Evolutionary conservation across 2,888 invertebrate genomes (phyloP).

Genomic region (Tenthredo scrophulariae): DNA sequence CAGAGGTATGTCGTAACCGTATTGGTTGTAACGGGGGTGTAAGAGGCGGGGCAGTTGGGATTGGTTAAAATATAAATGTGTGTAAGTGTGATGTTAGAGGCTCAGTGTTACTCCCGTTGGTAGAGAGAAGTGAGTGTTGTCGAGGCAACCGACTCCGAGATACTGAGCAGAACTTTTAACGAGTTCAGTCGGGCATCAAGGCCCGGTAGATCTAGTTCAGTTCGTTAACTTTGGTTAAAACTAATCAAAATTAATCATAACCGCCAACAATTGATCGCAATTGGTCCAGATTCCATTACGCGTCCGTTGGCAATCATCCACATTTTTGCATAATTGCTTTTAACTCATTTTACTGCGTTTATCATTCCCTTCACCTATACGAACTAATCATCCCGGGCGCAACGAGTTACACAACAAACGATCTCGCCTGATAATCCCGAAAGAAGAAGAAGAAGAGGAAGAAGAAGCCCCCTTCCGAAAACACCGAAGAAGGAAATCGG

Average conservation of each 20-base stretch:
- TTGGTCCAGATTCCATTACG: slow-evolving; percentile 76
- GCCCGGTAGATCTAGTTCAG: slow-evolving; percentile 71
- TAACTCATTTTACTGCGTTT: slow-evolving; percentile 38
- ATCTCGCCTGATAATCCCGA: neutral
- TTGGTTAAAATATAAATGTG: slow-evolving; percentile 74
- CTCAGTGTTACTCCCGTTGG: slow-evolving; percentile 67
- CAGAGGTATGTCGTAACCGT: slow-evolving; percentile 6
- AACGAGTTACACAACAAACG: no score
- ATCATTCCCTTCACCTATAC: neutral
- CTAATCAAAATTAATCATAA: slow-evolving; percentile 78
- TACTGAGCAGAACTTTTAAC: slow-evolving; percentile 41
- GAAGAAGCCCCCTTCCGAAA: neutral
- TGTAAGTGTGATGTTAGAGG: slow-evolving; percentile 75
- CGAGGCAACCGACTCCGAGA: slow-evolving; percentile 45
- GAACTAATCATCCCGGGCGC: neutral
- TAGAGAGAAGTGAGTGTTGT: slow-evolving; percentile 41
- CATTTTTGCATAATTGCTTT: slow-evolving; percentile 56
- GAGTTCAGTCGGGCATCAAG: slow-evolving; percentile 70
- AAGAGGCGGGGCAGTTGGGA: slow-evolving; percentile 48
- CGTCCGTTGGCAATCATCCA: slow-evolving; percentile 57
- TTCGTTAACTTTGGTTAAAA: slow-evolving; percentile 75
- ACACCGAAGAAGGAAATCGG: neutral
- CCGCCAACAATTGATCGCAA: slow-evolving; percentile 76
- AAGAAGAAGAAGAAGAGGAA: neutral
- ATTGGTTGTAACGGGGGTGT: slow-evolving; percentile 49